Conservation (phyloP, 2,113 vertebrate species). For the Marcusenius ussheri region DNA sequence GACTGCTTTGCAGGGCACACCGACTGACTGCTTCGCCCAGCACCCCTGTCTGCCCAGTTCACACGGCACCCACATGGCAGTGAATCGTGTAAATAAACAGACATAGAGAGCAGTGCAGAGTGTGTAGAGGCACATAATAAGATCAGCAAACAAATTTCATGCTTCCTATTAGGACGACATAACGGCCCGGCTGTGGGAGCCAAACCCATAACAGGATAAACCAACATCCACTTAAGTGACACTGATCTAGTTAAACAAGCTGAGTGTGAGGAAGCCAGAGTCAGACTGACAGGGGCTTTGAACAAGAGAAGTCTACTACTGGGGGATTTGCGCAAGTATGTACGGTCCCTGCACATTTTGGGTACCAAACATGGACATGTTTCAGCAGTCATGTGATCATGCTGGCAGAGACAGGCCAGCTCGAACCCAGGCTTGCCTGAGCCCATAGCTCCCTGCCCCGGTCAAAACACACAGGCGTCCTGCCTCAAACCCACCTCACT, state of each 20-base stretch:
- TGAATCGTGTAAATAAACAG: not conserved
- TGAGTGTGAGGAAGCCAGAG: not conserved
- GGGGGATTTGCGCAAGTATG: not conserved
- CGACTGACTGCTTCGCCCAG: no score
- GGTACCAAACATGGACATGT: not conserved
- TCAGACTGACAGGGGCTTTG: not conserved
- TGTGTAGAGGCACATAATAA: not conserved
- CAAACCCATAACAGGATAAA: not conserved
- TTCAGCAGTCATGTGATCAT: not conserved
- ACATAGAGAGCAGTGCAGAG: not conserved
- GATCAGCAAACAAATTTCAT: not conserved
- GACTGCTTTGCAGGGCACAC: no score
- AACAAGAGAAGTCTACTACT: not conserved
- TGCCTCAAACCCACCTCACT: not conserved
- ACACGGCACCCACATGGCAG: not conserved
- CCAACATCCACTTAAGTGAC: not conserved
- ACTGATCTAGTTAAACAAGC: conserved; percentile 7
- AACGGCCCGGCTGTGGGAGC: not conserved
- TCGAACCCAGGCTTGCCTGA: not conserved
- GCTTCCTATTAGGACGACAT: not conserved
- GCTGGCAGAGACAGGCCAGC: not conserved
- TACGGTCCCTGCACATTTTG: not conserved
- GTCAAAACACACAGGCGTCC: not conserved
- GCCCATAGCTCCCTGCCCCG: not conserved
- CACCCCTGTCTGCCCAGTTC: no score